phyloP scores from a whole-genome alignment of 2,113 vertebrate genomes.

The Lepisosteus osseus region DNA sequence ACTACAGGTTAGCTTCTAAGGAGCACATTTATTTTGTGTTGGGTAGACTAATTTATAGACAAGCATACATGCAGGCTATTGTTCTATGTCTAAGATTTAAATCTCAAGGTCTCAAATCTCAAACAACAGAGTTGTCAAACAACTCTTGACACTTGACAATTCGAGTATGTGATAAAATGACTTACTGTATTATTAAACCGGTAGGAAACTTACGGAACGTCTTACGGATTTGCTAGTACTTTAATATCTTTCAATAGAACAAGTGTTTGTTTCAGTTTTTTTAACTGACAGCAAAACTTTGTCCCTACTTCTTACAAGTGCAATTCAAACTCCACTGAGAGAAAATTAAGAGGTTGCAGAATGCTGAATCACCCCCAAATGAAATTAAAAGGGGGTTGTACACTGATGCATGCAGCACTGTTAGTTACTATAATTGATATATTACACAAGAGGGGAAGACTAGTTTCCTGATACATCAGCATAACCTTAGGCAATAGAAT shows the following conservation, averaged over 20 bases:
- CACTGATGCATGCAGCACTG: not conserved
- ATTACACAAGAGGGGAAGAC: not conserved
- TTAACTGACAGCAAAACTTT: no score
- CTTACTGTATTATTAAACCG: no score
- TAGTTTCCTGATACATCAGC: conserved; percentile 4
- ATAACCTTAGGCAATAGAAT: conserved; percentile 7
- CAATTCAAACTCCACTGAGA: not conserved
- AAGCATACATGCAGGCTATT: no score
- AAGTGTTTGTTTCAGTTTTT: not conserved
- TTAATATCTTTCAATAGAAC: not conserved
- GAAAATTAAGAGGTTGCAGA: not conserved
- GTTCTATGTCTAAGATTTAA: no score
- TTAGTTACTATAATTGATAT: conserved; percentile 4
- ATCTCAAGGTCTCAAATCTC: no score
- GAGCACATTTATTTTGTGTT: no score
- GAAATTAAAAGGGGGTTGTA: not conserved
- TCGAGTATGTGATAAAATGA: no score
- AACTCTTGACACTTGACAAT: no score
- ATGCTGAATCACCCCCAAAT: not conserved
- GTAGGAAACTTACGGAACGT: no score
- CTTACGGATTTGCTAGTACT: not conserved
- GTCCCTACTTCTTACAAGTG: not conserved
- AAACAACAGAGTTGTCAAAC: no score
- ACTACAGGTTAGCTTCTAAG: no score
- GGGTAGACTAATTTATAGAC: no score